Evolutionary conservation across 2,797 vertebrate species (phyloP).

Genomic region (Neoniphon sammara): DNA sequence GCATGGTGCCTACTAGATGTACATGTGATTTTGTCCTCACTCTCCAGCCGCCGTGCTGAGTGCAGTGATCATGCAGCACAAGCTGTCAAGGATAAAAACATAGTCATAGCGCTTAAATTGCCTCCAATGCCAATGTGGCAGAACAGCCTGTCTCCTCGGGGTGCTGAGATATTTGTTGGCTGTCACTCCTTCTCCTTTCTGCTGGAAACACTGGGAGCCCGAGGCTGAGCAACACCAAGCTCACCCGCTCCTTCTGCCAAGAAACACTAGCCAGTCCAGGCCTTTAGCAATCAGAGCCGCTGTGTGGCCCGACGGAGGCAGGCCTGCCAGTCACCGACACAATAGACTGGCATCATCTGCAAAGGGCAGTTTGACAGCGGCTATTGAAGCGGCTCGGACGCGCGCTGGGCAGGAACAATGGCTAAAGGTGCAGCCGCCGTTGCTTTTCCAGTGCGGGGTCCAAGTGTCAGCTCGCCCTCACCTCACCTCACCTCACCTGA

Average conservation of each 20-base stretch:
- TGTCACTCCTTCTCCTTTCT: background rate
- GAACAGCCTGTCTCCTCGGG: conserved; percentile 4
- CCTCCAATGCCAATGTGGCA: background rate
- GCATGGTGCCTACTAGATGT: too few species aligned
- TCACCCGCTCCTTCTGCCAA: background rate
- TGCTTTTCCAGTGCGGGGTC: conserved; percentile 36
- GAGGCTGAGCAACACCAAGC: conserved; percentile 14
- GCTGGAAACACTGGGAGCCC: conserved; percentile 2
- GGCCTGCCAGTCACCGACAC: conserved; percentile 54
- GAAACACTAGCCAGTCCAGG: conserved; percentile 9
- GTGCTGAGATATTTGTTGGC: conserved; percentile 20
- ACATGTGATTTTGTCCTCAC: too few species aligned
- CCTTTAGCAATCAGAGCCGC: conserved; percentile 37
- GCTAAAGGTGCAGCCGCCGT: conserved; percentile 27
- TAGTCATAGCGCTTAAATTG: background rate
- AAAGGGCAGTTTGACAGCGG: conserved; percentile 37
- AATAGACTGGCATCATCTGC: conserved; percentile 21
- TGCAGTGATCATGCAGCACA: too few species aligned
- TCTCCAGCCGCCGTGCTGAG: too few species aligned
- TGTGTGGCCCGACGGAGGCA: conserved; percentile 37
- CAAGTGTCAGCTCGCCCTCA: conserved; percentile 13
- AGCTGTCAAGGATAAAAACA: background rate
- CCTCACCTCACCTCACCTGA: conserved; percentile 27
- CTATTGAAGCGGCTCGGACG: conserved; percentile 43
- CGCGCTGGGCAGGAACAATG: conserved; percentile 38